Base-by-base conservation (phyloP, 2,113 vertebrate species). In the Dipodomys stephensi region DNA sequence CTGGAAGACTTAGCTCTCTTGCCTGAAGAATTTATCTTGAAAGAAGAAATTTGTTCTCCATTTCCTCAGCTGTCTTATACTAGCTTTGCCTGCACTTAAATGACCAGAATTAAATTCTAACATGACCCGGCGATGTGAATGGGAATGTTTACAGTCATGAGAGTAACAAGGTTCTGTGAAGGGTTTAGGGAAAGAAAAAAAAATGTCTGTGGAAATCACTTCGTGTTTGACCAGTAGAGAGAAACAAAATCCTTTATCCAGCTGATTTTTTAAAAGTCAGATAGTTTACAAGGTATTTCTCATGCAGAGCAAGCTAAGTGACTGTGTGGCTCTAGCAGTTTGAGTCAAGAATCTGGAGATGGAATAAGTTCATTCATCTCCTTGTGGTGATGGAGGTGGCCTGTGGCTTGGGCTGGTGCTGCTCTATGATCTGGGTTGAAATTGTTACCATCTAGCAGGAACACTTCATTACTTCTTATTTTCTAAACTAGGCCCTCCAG, bases 11-110 rank as follows among this genome's bases (percentile, higher is more conserved):
- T 68, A 30, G 49, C 32, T 86, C 35, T 83, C n/a, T 88, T 30
- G 23, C 35, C 44, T 71, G 30, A 92, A 68, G 25, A 57, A 68
- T 0, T 71, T 83, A 72, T 91, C 53, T 77, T 77, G n/a, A 89
- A 92, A 83, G 60, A 53, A 88, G 60, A 73, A 9, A 64, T 8
- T 7, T 83, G 13, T 80, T 93, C 28, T 94, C 35, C 68, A 83
- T 10, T 80, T 93, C 28, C 92, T 30, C 68, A 83, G 9, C 64
- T 83, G n/a, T 53, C 28, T 93, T 72, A 44, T 10, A 23, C 20
- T 78, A 82, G 6, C 28, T 88, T 72, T 92, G 27, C 67, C 87
- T 53, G 25, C 81, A 32, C 49, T 49, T 49, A 74, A 83, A 71
- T 83, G 60, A 72, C 20, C 78, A 64, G 46, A 79, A 68, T 82